Evolutionary conservation across 1,140 invertebrate species (phyloP).

Genomic region (Papilio xuthus): DNA sequence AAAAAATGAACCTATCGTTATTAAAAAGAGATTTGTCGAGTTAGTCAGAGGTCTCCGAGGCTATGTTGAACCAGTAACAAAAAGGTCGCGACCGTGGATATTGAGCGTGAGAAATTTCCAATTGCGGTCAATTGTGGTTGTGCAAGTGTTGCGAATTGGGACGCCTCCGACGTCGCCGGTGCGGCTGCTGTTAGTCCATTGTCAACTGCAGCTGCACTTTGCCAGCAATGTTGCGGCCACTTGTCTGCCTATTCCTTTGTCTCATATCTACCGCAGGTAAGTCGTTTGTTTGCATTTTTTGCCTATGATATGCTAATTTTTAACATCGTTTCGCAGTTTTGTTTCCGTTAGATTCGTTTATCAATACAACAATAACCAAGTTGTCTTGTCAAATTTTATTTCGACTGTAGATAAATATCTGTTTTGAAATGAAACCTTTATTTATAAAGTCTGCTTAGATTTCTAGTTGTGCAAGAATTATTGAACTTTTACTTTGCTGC

Average conservation of each 20-base stretch:
- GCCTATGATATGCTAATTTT: not conserved
- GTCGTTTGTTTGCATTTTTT: constrained; percentile 38
- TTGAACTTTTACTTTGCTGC: not conserved
- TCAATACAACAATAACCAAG: not conserved
- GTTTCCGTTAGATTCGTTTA: not conserved
- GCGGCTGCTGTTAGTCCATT: constrained; percentile 41
- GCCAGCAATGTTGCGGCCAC: constrained; percentile 47
- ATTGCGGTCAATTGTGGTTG: constrained; percentile 57
- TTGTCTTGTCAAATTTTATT: not conserved
- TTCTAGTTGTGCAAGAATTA: not conserved
- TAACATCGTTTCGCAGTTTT: not conserved
- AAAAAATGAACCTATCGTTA: not conserved
- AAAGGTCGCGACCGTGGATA: constrained; percentile 55
- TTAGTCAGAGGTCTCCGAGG: constrained; percentile 11
- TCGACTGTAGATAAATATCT: not conserved
- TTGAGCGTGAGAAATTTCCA: constrained; percentile 62
- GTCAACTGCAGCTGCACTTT: constrained; percentile 38
- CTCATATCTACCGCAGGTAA: constrained; percentile 50
- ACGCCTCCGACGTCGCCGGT: constrained; percentile 39
- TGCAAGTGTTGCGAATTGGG: constrained; percentile 50
- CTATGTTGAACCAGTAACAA: constrained; percentile 20
- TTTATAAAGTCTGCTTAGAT: not conserved
- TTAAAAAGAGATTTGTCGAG: not conserved
- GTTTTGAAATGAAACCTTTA: not conserved
- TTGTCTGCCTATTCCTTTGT: constrained; percentile 46